Evolutionary conservation across 2,113 vertebrate species (phyloP).

Genomic region (Melanostigma gelatinosum): DNA sequence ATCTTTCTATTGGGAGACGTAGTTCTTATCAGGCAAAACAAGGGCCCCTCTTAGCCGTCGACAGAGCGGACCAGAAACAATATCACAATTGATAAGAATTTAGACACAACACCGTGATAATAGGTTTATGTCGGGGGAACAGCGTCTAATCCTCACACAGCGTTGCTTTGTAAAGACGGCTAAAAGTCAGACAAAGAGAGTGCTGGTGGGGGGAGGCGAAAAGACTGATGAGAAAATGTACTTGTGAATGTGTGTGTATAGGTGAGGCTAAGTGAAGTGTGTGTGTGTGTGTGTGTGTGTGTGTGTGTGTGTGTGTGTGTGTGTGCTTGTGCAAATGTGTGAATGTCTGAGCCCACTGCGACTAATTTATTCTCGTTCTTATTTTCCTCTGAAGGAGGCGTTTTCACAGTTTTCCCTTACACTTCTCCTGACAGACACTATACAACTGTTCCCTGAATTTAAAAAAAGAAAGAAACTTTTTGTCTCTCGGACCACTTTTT

Average conservation of each 20-base stretch:
- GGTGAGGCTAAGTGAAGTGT: slow-evolving; percentile 13
- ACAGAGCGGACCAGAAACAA: slow-evolving; percentile 42
- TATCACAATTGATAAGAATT: slow-evolving; percentile 58
- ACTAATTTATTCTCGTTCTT: slow-evolving; percentile 65
- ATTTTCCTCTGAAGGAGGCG: slow-evolving; percentile 36
- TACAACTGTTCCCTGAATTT: slow-evolving; percentile 31
- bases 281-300: slow-evolving; percentile 7
- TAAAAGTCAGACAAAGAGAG: slow-evolving; percentile 65
- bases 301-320: not conserved
- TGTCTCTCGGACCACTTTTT: not conserved
- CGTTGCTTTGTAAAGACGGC: slow-evolving; percentile 64
- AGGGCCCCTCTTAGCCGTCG: slow-evolving; percentile 45
- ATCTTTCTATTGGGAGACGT: slow-evolving; percentile 23
- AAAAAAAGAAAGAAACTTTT: slow-evolving; percentile 7
- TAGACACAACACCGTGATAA: slow-evolving; percentile 63
- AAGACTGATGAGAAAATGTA: slow-evolving; percentile 50
- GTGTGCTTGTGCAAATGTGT: slow-evolving; percentile 16
- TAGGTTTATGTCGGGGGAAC: slow-evolving; percentile 59
- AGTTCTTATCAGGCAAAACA: slow-evolving; percentile 54
- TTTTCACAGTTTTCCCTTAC: slow-evolving; percentile 49
- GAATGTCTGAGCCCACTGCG: slow-evolving; percentile 28
- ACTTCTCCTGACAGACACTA: slow-evolving; percentile 40
- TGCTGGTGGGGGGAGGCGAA: slow-evolving; percentile 55
- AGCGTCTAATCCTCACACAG: slow-evolving; percentile 73
- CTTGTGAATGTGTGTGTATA: not conserved